Evolutionary conservation across 2,113 vertebrate genomes (phyloP).

Genomic region (Thryonomys swinderianus): DNA sequence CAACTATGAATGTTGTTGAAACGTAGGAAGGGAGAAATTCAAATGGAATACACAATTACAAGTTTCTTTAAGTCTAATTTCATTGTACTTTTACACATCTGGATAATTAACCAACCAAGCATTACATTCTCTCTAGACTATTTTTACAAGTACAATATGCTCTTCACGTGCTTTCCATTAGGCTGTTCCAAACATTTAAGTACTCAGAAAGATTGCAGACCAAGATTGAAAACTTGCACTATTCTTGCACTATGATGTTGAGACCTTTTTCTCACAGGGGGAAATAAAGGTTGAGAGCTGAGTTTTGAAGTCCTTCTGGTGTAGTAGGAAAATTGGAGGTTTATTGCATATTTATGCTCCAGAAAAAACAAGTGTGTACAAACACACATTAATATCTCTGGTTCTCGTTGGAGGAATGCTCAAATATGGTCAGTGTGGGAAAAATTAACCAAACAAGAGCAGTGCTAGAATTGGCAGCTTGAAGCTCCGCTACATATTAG

Average conservation of each 20-base stretch:
- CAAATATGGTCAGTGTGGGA: background rate
- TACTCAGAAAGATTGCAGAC: slow-evolving; percentile 61
- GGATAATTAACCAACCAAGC: slow-evolving; percentile 70
- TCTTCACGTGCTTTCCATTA: slow-evolving; percentile 68
- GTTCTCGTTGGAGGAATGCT: background rate
- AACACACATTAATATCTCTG: background rate
- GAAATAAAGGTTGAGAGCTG: slow-evolving; percentile 47
- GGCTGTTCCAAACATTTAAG: slow-evolving; percentile 64
- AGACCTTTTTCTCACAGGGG: slow-evolving; percentile 53
- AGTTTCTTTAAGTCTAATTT: slow-evolving; percentile 59
- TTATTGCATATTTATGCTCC: slow-evolving; percentile 24
- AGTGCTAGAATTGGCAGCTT: slow-evolving; percentile 14
- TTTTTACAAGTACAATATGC: slow-evolving; percentile 74
- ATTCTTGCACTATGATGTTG: background rate
- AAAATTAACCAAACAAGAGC: background rate
- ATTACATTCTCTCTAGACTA: slow-evolving; percentile 73
- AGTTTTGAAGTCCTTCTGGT: slow-evolving; percentile 26
- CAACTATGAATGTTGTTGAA: slow-evolving; percentile 61
- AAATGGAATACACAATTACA: slow-evolving; percentile 52
- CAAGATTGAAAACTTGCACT: slow-evolving; percentile 53
- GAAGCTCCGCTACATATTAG: background rate
- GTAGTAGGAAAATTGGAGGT: background rate
- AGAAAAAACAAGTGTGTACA: slow-evolving; percentile 22
- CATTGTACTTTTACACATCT: slow-evolving; percentile 74
- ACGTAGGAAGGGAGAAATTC: slow-evolving; percentile 47